phyloP scores from a whole-genome alignment of 64 coral and sea anemone genomes.

The Dendrophyllia cribrosa region DNA sequence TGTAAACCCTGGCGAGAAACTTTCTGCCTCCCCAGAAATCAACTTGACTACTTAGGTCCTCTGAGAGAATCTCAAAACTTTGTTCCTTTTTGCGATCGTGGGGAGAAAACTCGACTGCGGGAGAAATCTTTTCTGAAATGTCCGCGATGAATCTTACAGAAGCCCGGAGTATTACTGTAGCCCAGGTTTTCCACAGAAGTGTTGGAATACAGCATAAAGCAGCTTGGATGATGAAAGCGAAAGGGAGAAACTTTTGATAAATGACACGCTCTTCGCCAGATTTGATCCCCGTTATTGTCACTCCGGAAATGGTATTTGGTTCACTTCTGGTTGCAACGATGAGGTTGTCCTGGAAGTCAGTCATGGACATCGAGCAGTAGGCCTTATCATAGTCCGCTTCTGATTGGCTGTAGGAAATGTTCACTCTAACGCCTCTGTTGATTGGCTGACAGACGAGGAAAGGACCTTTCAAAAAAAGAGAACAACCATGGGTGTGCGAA shows the following conservation, averaged over 20 bases:
- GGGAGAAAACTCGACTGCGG: neutral
- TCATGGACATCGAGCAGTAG: constrained; percentile 84
- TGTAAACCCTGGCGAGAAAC: constrained; percentile 71
- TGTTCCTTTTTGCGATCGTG: neutral
- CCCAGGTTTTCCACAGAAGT: constrained; percentile 70
- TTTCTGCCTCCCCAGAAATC: constrained; percentile 58
- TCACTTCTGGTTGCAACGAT: constrained; percentile 18
- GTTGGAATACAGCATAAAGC: constrained; percentile 59
- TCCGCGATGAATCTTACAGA: constrained; percentile 62
- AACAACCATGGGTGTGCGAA: neutral
- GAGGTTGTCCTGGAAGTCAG: constrained; percentile 65
- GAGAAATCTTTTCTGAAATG: neutral
- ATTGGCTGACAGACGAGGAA: constrained; percentile 85
- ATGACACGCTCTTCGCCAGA: constrained; percentile 45
- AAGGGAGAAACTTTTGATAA: constrained; percentile 80
- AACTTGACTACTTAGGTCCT: constrained; percentile 59
- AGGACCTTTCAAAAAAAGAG: constrained; percentile 21
- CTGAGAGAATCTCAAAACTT: neutral
- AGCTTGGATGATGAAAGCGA: constrained; percentile 78
- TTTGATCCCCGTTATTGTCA: constrained; percentile 64
- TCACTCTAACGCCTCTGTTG: constrained; percentile 60
- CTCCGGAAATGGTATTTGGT: constrained; percentile 43
- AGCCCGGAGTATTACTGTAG: constrained; percentile 54
- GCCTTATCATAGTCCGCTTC: constrained; percentile 81
- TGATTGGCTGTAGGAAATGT: constrained; percentile 74